Percentiles rank a stretch among this genome's conserved stretches.
These are phyloP conservation scores for Hypomesus transpacificus DNA, from an alignment of 2,113 vertebrate species.

Conservation along the genomic window DNA sequence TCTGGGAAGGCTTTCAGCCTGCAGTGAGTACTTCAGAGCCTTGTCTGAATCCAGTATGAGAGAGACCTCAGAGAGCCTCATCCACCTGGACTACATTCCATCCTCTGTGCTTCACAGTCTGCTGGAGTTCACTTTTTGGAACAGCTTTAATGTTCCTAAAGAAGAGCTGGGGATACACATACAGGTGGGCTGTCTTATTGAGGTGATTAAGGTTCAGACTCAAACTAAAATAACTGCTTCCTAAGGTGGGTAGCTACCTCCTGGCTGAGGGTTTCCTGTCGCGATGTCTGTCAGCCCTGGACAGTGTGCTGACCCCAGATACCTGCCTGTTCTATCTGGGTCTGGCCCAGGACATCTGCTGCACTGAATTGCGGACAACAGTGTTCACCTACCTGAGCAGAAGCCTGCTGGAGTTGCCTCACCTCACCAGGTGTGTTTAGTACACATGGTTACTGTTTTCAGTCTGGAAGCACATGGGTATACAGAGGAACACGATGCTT, in stretches of 20 bases:
- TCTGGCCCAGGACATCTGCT: constrained; percentile 66
- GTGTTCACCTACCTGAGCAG: constrained; percentile 66
- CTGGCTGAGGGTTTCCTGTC: constrained; percentile 62
- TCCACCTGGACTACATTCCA: constrained; percentile 66
- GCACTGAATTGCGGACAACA: constrained; percentile 60
- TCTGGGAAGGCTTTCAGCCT: constrained; percentile 59
- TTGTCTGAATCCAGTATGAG: constrained; percentile 73
- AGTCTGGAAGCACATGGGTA: background rate
- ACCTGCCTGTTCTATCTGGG: constrained; percentile 65
- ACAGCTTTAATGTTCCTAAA: constrained; percentile 48
- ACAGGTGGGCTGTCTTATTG: constrained; percentile 46
- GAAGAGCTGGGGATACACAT: constrained; percentile 60
- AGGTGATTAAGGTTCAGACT: background rate
- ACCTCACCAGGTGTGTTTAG: constrained; percentile 46
- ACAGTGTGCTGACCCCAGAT: constrained; percentile 49
- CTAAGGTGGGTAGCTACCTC: constrained; percentile 69
- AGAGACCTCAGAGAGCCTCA: constrained; percentile 60
- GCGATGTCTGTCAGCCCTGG: constrained; percentile 58
- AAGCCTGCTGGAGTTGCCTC: constrained; percentile 67
- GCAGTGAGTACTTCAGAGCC: constrained; percentile 71
- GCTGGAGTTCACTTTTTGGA: constrained; percentile 67
- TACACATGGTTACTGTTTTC: background rate
- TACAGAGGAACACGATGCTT: background rate
- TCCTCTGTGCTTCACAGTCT: constrained; percentile 63
- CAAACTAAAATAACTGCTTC: background rate